Evolutionary conservation across 1,140 invertebrate species (phyloP).

Genomic region (Oscheius sp.): DNA sequence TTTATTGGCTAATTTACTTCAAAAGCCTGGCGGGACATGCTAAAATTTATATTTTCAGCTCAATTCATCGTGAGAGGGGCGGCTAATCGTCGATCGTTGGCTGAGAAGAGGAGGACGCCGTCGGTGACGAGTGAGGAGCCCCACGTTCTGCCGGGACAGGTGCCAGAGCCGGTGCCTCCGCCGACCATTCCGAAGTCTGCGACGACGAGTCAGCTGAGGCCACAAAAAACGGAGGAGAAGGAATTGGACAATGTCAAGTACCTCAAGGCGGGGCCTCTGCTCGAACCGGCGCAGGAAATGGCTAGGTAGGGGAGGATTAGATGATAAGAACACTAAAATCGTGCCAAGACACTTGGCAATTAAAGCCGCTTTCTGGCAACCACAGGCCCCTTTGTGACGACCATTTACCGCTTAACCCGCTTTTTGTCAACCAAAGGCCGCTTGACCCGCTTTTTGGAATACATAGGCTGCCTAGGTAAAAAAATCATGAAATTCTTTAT

Average conservation of each 20-base stretch:
- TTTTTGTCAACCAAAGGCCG: neutral
- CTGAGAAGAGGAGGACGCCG: slow-evolving; percentile 37
- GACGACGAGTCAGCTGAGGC: neutral
- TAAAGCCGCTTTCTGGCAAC: too few relatives aligned
- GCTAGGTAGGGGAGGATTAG: too few relatives aligned
- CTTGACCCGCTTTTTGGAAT: too few relatives aligned
- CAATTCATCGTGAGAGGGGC: slow-evolving; percentile 27
- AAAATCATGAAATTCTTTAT: neutral
- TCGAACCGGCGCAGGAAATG: neutral
- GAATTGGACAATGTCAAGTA: slow-evolving; percentile 24
- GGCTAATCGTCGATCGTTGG: slow-evolving; percentile 19
- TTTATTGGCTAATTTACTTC: too few relatives aligned
- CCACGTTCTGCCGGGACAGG: slow-evolving; percentile 14
- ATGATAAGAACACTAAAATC: neutral
- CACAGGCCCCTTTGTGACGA: too few relatives aligned
- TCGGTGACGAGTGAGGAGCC: slow-evolving; percentile 13
- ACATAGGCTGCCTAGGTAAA: neutral
- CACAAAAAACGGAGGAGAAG: neutral
- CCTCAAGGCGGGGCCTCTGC: neutral
- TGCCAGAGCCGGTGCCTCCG: neutral
- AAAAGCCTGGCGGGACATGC: too few relatives aligned
- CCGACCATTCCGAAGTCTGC: slow-evolving; percentile 14
- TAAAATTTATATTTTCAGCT: too few relatives aligned
- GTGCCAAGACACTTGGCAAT: too few relatives aligned
- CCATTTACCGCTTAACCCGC: neutral